Percentiles rank a stretch among this genome's conserved stretches.
These are phyloP conservation scores for Campylorhamphus procurvoides DNA, from an alignment of 2,113 vertebrate genomes.

Conservation along the genomic window DNA sequence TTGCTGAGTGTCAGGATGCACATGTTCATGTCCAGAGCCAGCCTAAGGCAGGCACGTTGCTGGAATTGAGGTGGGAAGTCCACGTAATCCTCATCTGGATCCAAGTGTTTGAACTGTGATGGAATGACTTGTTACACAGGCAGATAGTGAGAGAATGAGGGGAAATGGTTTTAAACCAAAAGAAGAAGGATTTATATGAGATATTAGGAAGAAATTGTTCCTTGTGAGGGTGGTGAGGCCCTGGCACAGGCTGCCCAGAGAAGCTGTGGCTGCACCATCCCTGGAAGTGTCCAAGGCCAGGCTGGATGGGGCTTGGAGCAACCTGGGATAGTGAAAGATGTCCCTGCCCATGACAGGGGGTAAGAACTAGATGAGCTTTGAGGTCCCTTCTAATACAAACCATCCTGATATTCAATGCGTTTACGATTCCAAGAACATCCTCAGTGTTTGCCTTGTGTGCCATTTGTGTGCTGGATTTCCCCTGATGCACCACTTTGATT, in stretches of 20 bases:
- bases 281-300: background rate
- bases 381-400: background rate
- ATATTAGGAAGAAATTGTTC: background rate
- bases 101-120: background rate
- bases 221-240: accelerated
- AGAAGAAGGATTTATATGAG: background rate
- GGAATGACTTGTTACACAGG: accelerated
- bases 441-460: background rate
- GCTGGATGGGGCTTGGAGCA: background rate
- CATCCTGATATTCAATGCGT: too few species aligned
- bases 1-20: background rate
- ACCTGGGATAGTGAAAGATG: background rate
- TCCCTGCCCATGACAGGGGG: background rate
- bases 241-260: background rate
- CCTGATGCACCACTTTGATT: background rate
- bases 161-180: background rate
- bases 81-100: background rate
- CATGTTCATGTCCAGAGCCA: background rate
- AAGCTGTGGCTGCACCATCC: background rate
- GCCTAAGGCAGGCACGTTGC: background rate
- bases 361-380: background rate
- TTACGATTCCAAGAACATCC: background rate
- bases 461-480: background rate
- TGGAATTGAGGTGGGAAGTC: accelerated
- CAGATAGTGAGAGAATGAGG: too few species aligned